Evolutionary conservation across 2,888 invertebrate genomes (phyloP).

Genomic region (Temnothorax unifasciatus): DNA sequence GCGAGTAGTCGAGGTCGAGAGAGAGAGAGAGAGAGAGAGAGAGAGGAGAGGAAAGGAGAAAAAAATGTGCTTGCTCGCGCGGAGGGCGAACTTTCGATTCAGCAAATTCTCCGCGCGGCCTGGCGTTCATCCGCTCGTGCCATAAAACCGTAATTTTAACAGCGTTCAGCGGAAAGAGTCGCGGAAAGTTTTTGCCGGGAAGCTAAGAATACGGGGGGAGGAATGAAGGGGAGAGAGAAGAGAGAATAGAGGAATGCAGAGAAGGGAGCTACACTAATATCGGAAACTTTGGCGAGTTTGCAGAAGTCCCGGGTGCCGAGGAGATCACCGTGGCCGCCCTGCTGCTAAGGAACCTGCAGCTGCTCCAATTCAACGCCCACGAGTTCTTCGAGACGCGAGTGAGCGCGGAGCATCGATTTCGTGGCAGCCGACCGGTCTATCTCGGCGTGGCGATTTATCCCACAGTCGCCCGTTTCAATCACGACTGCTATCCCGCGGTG

Average conservation of each 20-base stretch:
- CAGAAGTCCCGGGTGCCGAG: conserved; percentile 86
- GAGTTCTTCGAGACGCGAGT: conserved; percentile 92
- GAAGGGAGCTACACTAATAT: conserved; percentile 35
- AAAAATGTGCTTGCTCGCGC: conserved; percentile 35
- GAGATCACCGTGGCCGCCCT: conserved; percentile 89
- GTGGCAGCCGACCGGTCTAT: conserved; percentile 88
- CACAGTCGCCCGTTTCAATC: conserved; percentile 93
- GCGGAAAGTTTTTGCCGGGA: conserved; percentile 42
- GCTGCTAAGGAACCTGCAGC: conserved; percentile 90
- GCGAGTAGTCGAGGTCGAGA: not conserved
- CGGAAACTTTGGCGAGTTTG: conserved; percentile 25
- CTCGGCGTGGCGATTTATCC: conserved; percentile 92
- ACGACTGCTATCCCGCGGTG: conserved; percentile 93
- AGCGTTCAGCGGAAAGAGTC: conserved; percentile 29
- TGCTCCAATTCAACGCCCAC: conserved; percentile 95
- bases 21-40: not conserved
- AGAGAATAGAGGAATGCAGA: conserved; percentile 2
- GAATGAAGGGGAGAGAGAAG: too few species aligned
- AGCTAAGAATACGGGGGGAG: not conserved
- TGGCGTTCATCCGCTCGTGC: not conserved
- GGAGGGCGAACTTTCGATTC: conserved; percentile 36
- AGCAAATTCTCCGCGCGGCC: conserved; percentile 29
- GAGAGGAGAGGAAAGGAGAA: not conserved
- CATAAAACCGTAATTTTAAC: conserved; percentile 39
- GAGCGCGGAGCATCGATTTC: conserved; percentile 87